Evolutionary conservation across 2,113 vertebrate genomes (phyloP), one percentile per base, ranked within the genome.

Genomic region (Toxotes chatareus): DNA sequence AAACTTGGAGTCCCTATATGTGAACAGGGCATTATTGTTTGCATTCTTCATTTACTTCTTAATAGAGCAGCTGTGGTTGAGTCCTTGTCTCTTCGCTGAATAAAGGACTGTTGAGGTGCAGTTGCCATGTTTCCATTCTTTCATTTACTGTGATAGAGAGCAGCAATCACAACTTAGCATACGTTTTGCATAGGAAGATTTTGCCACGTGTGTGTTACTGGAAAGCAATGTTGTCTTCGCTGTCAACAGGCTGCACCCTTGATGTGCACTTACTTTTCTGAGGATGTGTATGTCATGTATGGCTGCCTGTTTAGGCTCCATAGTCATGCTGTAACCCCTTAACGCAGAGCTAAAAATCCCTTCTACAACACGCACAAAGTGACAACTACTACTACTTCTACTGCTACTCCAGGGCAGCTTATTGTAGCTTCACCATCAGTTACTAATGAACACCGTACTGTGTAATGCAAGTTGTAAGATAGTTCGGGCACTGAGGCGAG

Each of bases 371-470:
- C 11, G 40, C 21, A 49, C 10, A 10, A 46, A 57, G 7, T 31
- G 23, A 31, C 16, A 61, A 27, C 60, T 23, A 17, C 32, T 53
- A n/a, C 65, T 12, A 10, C 38, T 14, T 67, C 46, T 7, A 4
- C 38, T 10, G 27, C 10, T 11, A 17, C 23, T 83, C n/a, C 6
- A 27, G 2, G 31, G 16, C 27, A 4, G 4, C 6, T 49, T 10
- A 42, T 38, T 66, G 59, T 14, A 38, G 31, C 63, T 51, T 63
- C 66, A 13, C 57, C n/a, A 34, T 19, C 8, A 51, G 11, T n/a
- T 59, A 27, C 5, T 23, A 63, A 57, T 53, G 13, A 61, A 86
- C 51, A 68, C 63, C 47, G 2, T 11, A 16, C 53, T 53, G 60
- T 76, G 16, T 13, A 73, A 53, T 1, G 6, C n/a, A 38, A 49